These are phyloP conservation scores for Drosophila fulvimacula DNA, from an alignment of 2,888 invertebrate species.

Conservation along the genomic window DNA sequence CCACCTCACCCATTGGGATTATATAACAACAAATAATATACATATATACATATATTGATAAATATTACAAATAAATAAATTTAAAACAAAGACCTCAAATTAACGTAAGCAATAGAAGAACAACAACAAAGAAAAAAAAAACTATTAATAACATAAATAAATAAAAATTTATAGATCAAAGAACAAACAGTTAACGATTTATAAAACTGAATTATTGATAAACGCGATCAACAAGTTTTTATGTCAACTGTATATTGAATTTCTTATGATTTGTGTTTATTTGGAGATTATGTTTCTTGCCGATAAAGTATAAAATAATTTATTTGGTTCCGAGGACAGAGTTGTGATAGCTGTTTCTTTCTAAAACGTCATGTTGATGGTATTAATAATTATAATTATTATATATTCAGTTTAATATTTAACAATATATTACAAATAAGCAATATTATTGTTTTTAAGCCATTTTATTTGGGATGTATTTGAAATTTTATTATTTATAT, in stretches of 20 bases:
- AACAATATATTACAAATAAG: slow-evolving; percentile 15
- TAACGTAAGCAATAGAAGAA: slow-evolving; percentile 32
- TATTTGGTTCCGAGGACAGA: slow-evolving; percentile 34
- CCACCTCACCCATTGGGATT: slow-evolving; percentile 11
- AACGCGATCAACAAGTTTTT: slow-evolving; percentile 17
- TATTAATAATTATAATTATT: slow-evolving; percentile 28
- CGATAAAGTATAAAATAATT: slow-evolving; percentile 31
- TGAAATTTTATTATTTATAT: neutral
- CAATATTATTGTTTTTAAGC: slow-evolving; percentile 30
- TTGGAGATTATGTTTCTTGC: slow-evolving; percentile 35
- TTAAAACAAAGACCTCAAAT: slow-evolving; percentile 14
- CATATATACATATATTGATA: neutral
- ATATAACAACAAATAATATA: slow-evolving; percentile 5
- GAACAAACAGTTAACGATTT: slow-evolving; percentile 39
- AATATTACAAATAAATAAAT: neutral
- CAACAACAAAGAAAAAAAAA: neutral
- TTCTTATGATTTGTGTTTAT: slow-evolving; percentile 4
- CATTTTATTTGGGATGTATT: neutral
- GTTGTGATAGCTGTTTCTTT: slow-evolving; percentile 58
- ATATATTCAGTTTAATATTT: slow-evolving; percentile 15
- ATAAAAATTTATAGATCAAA: neutral
- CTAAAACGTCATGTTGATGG: slow-evolving; percentile 25
- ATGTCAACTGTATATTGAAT: slow-evolving; percentile 22
- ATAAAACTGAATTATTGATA: slow-evolving; percentile 12
- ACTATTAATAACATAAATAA: too few relatives aligned